Conservation (phyloP, 2,113 vertebrate genomes). For the Scartelaos histophorus region DNA sequence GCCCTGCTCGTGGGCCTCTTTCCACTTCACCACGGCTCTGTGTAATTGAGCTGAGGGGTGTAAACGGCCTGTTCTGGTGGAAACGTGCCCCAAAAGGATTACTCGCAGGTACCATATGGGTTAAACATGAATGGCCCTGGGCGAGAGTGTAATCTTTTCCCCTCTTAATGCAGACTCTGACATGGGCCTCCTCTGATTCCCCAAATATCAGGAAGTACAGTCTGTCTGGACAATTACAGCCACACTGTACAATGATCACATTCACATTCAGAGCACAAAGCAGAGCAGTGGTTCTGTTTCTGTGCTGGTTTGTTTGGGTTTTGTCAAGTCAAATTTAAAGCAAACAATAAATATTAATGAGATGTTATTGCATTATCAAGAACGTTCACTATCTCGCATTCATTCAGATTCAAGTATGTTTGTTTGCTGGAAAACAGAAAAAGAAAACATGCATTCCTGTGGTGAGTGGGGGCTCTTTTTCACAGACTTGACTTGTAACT, state of each 20-base stretch:
- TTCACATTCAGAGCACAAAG: neutral
- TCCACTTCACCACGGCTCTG: neutral
- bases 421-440: no score
- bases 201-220: constrained; percentile 31
- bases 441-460: no score
- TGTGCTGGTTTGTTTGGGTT: neutral
- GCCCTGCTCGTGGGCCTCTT: neutral
- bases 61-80: constrained; percentile 6
- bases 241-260: neutral
- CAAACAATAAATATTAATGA: no score
- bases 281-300: neutral
- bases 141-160: constrained; percentile 12
- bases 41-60: constrained; percentile 14
- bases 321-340: neutral
- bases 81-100: neutral
- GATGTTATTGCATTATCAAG: no score
- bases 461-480: no score
- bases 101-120: constrained; percentile 10
- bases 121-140: constrained; percentile 17
- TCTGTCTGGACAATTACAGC: constrained; percentile 6
- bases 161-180: constrained; percentile 22
- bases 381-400: no score
- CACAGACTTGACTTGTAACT: no score
- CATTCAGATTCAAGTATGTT: no score
- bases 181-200: constrained; percentile 25